Evolutionary conservation across 2,888 invertebrate genomes (phyloP).

Genomic region (Hoplodrina ambigua): DNA sequence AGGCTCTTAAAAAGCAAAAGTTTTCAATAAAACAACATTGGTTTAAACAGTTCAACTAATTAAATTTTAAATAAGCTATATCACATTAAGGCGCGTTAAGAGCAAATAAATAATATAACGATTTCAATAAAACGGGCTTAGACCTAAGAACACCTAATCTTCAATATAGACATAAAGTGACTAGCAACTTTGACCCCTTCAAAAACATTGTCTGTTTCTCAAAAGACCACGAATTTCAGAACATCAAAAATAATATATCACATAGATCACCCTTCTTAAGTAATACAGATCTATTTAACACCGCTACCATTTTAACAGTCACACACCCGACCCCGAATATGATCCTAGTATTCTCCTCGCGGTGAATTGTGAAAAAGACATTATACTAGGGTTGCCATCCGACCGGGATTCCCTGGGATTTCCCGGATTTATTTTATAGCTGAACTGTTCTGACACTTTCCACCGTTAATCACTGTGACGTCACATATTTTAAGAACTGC

Average conservation of each 20-base stretch:
- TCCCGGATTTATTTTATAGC: too few species aligned
- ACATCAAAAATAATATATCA: constrained; percentile 28
- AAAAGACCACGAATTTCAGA: constrained; percentile 16
- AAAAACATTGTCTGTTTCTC: neutral
- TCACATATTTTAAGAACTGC: too few species aligned
- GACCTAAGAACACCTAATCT: neutral
- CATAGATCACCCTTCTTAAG: constrained; percentile 51
- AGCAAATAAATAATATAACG: too few species aligned
- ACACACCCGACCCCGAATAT: constrained; percentile 72
- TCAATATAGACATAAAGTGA: neutral
- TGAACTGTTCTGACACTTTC: too few species aligned
- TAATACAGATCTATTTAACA: constrained; percentile 65
- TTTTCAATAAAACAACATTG: too few species aligned
- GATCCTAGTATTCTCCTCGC: constrained; percentile 80
- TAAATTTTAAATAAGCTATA: too few species aligned
- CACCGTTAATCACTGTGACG: too few species aligned
- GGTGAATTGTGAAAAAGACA: constrained; percentile 89
- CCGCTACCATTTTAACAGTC: constrained; percentile 57
- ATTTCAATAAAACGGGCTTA: neutral
- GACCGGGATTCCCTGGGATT: too few species aligned
- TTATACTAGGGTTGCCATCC: constrained; percentile 59
- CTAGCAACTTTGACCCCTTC: constrained; percentile 4
- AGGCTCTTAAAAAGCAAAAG: too few species aligned
- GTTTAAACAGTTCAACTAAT: too few species aligned
- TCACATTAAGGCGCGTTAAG: too few species aligned